Conservation (phyloP, 2,888 invertebrate species). For the Euproctis similis region DNA sequence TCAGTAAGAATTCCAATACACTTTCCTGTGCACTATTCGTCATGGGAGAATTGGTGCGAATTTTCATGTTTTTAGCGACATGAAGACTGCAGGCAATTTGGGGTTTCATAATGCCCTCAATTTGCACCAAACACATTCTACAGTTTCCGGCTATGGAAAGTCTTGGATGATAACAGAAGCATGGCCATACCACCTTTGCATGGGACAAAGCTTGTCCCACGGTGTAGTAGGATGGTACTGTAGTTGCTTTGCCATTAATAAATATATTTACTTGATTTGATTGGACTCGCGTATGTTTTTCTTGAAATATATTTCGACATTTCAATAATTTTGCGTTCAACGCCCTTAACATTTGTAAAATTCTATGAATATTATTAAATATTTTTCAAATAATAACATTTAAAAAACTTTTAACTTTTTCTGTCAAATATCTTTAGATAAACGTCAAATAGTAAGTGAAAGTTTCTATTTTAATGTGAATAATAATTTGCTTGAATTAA, state of each 20-base stretch:
- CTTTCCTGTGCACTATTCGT: conserved; percentile 81
- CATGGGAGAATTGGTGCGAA: conserved; percentile 95
- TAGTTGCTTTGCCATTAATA: conserved; percentile 93
- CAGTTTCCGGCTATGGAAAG: conserved; percentile 99
- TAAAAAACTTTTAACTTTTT: too few relatives aligned
- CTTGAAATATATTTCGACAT: conserved; percentile 15
- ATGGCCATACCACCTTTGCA: conserved; percentile 77
- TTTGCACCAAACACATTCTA: conserved; percentile 98
- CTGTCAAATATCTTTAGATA: too few relatives aligned
- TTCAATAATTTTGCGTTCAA: conserved; percentile 26
- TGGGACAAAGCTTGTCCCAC: conserved; percentile 81
- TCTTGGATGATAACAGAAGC: conserved; percentile 98
- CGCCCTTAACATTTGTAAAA: conserved; percentile 41
- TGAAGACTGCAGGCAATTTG: conserved; percentile 99
- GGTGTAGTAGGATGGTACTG: conserved; percentile 95
- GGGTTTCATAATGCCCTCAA: conserved; percentile 96
- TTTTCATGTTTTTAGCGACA: conserved; percentile 96
- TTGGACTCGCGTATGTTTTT: too few relatives aligned
- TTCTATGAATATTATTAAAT: too few relatives aligned
- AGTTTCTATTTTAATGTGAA: too few relatives aligned
- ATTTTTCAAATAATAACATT: too few relatives aligned
- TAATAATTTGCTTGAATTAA: too few relatives aligned
- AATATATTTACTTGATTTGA: conserved; percentile 80
- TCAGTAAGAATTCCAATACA: conserved; percentile 97
- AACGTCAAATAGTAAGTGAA: too few relatives aligned